These are phyloP conservation scores for Corythaeola cristata DNA, from an alignment of 2,113 vertebrate species.

Conservation along the genomic window DNA sequence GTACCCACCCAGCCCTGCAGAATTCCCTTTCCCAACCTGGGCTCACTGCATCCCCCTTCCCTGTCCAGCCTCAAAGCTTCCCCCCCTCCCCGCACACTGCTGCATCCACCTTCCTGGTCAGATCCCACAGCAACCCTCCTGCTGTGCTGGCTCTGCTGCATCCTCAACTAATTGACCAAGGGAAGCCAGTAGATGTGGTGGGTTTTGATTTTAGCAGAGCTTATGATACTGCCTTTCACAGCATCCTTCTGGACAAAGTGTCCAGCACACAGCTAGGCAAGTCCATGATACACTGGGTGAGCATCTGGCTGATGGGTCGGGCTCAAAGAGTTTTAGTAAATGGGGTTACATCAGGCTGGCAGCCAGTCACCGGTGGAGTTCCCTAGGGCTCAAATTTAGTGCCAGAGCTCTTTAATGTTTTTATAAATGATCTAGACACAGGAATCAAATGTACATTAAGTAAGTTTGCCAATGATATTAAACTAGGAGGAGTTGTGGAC, in stretches of 20 bases:
- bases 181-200: neutral
- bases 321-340: neutral
- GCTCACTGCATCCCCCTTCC: neutral
- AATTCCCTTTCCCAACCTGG: neutral
- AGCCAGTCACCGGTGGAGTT: neutral
- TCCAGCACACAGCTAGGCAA: neutral
- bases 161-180: neutral
- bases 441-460: neutral
- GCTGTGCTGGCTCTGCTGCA: neutral
- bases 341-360: neutral
- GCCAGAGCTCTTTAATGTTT: neutral
- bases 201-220: neutral
- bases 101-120: neutral
- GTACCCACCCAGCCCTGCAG: fast-evolving
- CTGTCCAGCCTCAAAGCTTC: neutral
- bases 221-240: neutral
- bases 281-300: neutral
- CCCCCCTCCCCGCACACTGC: fast-evolving
- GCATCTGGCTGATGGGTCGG: neutral
- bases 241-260: neutral
- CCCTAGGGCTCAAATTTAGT: neutral
- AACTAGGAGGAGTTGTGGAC: neutral
- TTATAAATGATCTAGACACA: neutral
- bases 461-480: neutral
- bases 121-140: neutral